Base-by-base conservation (phyloP, 2,888 invertebrate genomes). In the Cephus nigrinus region DNA sequence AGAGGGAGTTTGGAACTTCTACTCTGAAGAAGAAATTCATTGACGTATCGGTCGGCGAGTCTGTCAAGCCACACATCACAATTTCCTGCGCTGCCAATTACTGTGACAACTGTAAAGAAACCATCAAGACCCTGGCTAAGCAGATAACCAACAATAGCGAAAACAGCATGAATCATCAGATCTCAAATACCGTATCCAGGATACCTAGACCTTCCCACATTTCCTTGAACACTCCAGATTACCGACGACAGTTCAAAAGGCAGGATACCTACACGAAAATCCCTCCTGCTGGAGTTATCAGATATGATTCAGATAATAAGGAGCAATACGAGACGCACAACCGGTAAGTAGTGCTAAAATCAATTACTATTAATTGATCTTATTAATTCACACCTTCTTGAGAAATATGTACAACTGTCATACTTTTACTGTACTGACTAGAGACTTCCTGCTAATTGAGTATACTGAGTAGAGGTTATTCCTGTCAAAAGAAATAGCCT, bases 91-190 rank as follows among this genome's bases (percentile, higher is more conserved):
- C 93, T 69, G 93, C 92, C 35, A 93, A 93, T 83, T 93, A 93
- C 83, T 94, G 94, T 91, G 94, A 94, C 87, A 94, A 94, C 80
- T 94, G 94, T 86, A 93, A 93, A 85, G 93, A 93, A 83, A 93
- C 92, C 69, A 93, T 93, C 15, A 93, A 93, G 80, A 92, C 92
- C 80, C 90, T 94, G 81, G 93, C 93, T 23, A 92, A 92, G 82
- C 88, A 90, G 55, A 89, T 90, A 23, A 85, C 85, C 5, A 88
- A 86, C 30, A 88, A 86, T 69, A 83, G 82, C 1, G 88, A 89
- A 40, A 85, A 84, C 73, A 82, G 15, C 23, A 74, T 84, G 76
- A 84, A 82, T 77, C 84, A 86, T 82, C 86, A 84, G 69, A 86
- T 85, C 36, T 76, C 84, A 4, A 88, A 83, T 78, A 82, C 84